Base-by-base conservation (phyloP, 2,888 invertebrate species). In the Notodonta ziczac region DNA sequence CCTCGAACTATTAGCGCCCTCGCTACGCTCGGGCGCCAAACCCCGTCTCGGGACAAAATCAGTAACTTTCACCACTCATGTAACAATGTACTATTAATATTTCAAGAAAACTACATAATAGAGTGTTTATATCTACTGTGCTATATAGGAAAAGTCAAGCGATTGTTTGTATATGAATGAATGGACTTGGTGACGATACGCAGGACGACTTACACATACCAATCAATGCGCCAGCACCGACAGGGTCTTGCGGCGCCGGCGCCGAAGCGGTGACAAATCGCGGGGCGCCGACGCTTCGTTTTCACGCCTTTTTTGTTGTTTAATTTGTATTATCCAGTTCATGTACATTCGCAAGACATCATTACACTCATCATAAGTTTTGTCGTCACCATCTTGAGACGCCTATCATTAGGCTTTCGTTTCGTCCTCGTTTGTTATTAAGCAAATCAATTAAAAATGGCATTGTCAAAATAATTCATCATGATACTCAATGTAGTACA, bases 401-500 rank as follows among this genome's bases (percentile, higher is more conserved):
- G 51, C 8, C 9, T 14, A 32, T 55, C 48, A 54, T 39, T 24
- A 16, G 39, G 44, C 56, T 56, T 35, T 42, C 50, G 53, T 56
- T 55, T 58, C n/a, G 24, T 63, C 53, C 44, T 32, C 42, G 57
- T 57, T 10, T 53, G 9, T 14, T 50, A 55, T 55, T n/a, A 39
- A 6, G n/a, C 52, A 46, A 67, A 56, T 56, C 56, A 44, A 44
- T 56, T 56, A 0, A 56, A 14, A 55, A 14, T 44, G 12, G 6
- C 35, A 39, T 0, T 55, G 44, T 56, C 56, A 56, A 55, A 56
- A 56, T 44, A 56, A 56, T 56, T 56, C 40, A 24, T 62, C 13
- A 62, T 64, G 8, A 60, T 67, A 67, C 57, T 67, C 69, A 74
- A 72, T 71, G 63, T 69, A 64, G 6, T 62, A 57, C 75, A 62